Base-by-base conservation (phyloP, 2,113 vertebrate genomes). In the Carassius gibelio region DNA sequence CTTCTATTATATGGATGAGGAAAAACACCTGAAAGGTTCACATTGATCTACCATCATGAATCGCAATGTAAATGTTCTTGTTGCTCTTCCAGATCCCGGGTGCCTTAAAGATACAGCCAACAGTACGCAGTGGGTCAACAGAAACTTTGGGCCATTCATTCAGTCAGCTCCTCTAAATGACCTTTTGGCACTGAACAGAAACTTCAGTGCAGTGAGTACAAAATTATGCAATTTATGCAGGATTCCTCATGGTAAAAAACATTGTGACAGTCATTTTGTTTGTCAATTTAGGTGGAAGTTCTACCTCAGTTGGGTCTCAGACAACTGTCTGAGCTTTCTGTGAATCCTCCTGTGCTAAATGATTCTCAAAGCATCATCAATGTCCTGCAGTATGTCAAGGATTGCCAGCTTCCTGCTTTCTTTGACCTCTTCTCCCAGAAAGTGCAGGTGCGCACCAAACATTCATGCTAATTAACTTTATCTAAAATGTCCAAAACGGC, bases 141-240 rank as follows among this genome's bases (percentile, higher is more conserved):
- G 5, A 42, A 84, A 87, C 81, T 82, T 87, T 75, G 87, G 87
- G 23, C 10, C 9, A 1, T 88, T 90, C 38, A 8, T 36, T 61
- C 55, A 11, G 30, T 82, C 87, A 19, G 87, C 86, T 14, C 1
- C 42, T 2, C 62, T 88, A 21, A 30, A 5, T 4, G 77, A 84
- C n/a, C 71, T 90, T 13, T 19, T 5, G 5, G 34, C 15, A 13
- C 57, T 88, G 3, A 62, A 84, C 71, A 78, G 10, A 42, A 85
- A 75, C 81, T 87, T 90, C 48, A 68, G 62, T 21, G 71, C 38
- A 6, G 89, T 90, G 61, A 81, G 85, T 88, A 61, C 62, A 36
- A 82, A 52, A 71, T 52, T 2, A 50, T 15, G 8, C 17, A 81
- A 5, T 50, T 68, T 21, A 21, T 48, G 36, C 38, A 45, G 15